Conservation (phyloP, 2,797 vertebrate species). For the Lepilemur septentrionalis region DNA sequence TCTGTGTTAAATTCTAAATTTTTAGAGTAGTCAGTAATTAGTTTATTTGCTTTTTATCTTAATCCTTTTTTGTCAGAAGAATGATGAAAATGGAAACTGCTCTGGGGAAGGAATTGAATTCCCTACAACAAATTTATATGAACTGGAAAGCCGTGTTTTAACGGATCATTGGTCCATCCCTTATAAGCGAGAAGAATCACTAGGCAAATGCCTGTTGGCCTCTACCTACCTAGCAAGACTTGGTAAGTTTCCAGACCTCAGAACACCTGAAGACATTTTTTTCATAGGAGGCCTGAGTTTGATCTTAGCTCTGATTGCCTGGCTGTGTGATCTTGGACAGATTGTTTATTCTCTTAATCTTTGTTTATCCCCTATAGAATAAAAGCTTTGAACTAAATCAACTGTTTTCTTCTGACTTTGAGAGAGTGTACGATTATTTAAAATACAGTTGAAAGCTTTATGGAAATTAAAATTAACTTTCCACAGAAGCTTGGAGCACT, state of each 20-base stretch:
- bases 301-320: not conserved
- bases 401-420: not conserved
- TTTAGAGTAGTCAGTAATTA: constrained; percentile 19
- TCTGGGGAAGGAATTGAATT: constrained; percentile 97
- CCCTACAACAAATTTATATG: constrained; percentile 98
- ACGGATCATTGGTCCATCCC: constrained; percentile 99
- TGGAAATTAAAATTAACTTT: constrained; percentile 30
- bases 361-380: not conserved
- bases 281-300: not conserved
- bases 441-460: constrained; percentile 27
- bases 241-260: constrained; percentile 86
- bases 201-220: constrained; percentile 98
- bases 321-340: not conserved
- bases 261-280: not conserved
- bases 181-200: constrained; percentile 97
- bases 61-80: constrained; percentile 87
- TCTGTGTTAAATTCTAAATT: not conserved
- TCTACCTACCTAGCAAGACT: constrained; percentile 96
- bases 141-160: constrained; percentile 97
- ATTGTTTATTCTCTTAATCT: not conserved
- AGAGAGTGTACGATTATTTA: constrained; percentile 22
- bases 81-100: constrained; percentile 98
- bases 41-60: not conserved
- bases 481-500: not conserved
- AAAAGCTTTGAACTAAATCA: constrained; percentile 19